phyloP scores from a whole-genome alignment of 2,113 vertebrate species.

The Micromys minutus region DNA sequence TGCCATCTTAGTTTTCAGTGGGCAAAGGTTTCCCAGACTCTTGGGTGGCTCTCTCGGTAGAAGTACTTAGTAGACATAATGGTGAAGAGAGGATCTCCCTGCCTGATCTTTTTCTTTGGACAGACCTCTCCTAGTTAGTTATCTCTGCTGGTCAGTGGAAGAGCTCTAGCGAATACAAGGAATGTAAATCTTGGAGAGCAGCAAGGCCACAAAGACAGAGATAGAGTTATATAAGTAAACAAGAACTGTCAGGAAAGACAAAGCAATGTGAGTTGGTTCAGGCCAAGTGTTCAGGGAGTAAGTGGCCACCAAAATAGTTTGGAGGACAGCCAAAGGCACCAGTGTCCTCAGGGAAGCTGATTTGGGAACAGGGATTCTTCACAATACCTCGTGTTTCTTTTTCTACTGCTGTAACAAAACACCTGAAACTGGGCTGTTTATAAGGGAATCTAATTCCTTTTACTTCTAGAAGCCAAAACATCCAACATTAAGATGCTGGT shows the following conservation, averaged over 20 bases:
- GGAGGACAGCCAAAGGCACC: not conserved
- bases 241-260: not conserved
- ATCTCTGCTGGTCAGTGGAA: not conserved
- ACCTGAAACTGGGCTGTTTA: not conserved
- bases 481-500: not conserved
- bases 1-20: not conserved
- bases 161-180: not conserved
- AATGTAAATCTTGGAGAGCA: not conserved
- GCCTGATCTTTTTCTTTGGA: not conserved
- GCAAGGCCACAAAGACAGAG: constrained; percentile 7
- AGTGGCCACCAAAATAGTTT: not conserved
- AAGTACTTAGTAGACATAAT: not conserved
- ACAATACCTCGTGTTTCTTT: not conserved
- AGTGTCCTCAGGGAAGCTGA: not conserved
- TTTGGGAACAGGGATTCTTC: not conserved
- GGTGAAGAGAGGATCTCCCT: not conserved
- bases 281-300: not conserved
- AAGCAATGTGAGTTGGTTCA: not conserved
- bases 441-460: not conserved
- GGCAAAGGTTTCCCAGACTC: not conserved
- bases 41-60: not conserved
- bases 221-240: not conserved
- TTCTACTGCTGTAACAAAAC: not conserved
- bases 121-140: not conserved
- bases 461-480: not conserved